Evolutionary conservation across 2,797 vertebrate genomes (phyloP).

Genomic region (Zalophus californianus): DNA sequence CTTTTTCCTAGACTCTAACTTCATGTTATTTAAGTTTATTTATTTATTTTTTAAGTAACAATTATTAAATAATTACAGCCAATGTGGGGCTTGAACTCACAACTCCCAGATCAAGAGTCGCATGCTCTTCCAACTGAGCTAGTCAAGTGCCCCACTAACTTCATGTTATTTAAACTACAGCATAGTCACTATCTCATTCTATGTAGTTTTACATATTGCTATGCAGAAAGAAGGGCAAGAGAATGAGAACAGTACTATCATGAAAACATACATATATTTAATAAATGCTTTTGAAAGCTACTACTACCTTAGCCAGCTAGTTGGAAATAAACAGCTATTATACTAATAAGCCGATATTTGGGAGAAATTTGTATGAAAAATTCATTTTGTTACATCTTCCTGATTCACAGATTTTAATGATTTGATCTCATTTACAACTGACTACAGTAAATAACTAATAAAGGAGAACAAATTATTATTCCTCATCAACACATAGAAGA

Average conservation of each 20-base stretch:
- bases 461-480: constrained; percentile 30
- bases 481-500: not conserved
- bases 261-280: not conserved
- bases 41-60: not conserved
- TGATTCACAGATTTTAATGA: constrained; percentile 31
- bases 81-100: not conserved
- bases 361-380: not conserved
- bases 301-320: not conserved
- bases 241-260: not conserved
- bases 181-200: not conserved
- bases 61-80: not conserved
- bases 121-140: not conserved
- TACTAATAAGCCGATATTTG: constrained; percentile 1
- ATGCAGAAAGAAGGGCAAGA: not conserved
- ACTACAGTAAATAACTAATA: constrained; percentile 24
- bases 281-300: not conserved
- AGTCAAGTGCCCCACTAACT: not conserved
- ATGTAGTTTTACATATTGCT: not conserved
- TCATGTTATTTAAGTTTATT: not conserved
- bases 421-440: not conserved
- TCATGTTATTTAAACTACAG: constrained; percentile 14
- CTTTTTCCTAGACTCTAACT: not conserved
- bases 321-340: constrained; percentile 29
- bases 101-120: not conserved
- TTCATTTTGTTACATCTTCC: not conserved